Evolutionary conservation across 1,140 invertebrate genomes (phyloP).

Genomic region (Pogonomyrmex barbatus): DNA sequence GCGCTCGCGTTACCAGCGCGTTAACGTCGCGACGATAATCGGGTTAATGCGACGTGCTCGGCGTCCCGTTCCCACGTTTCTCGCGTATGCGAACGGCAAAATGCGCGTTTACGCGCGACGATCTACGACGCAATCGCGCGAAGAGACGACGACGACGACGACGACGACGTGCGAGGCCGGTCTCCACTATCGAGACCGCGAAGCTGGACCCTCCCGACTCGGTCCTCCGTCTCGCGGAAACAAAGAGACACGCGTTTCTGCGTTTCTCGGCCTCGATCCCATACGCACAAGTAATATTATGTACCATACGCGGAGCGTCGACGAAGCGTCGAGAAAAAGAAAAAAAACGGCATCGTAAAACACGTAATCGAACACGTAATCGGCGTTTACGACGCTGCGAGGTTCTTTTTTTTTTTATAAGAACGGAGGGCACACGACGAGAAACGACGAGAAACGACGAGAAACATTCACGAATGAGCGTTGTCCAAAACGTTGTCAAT

Average conservation of each 20-base stretch:
- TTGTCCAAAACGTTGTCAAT: background rate
- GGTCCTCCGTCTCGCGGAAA: background rate
- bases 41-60: conserved; percentile 33
- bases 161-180: background rate
- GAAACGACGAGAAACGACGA: background rate
- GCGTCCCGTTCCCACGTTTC: conserved; percentile 50
- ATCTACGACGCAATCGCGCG: background rate
- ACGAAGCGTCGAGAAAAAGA: no score
- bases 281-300: background rate
- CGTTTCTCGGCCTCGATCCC: no score
- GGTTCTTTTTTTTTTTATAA: background rate
- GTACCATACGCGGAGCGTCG: background rate
- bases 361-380: background rate
- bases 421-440: background rate
- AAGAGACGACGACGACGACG: no score
- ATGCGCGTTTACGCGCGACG: background rate
- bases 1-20: conserved; percentile 44
- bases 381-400: conserved; percentile 3
- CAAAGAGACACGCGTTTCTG: background rate
- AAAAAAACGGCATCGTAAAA: background rate
- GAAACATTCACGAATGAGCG: background rate
- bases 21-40: conserved; percentile 58
- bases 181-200: background rate
- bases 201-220: background rate
- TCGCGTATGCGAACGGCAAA: background rate